Base-by-base conservation (phyloP, 2,113 vertebrate species). In the Lucifuga dentata region DNA sequence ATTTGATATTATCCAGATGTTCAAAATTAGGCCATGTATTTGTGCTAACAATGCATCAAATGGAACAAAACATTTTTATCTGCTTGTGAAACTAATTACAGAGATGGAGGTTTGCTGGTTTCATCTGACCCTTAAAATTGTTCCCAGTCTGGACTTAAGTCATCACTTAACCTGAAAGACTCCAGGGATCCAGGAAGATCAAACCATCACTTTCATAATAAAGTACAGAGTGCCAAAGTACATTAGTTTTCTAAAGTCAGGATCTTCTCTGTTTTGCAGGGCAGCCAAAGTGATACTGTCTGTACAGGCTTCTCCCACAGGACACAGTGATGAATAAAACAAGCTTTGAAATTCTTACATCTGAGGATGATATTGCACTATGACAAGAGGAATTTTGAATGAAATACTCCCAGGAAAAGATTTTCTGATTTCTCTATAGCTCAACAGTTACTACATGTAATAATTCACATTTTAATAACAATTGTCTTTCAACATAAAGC, bases 1-100 rank as follows among this genome's bases (percentile, higher is more conserved):
- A 43, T 74, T 35, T 73, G 73, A 84, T 76, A 17, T 57, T 10
- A 64, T 64, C 81, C 82, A 88, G 86, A 85, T 85, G 76, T 58
- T 69, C 23, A 56, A 74, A 80, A 64, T 78, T 55, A 73, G 44
- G 23, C 58, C 43, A 32, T 33, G 23, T 68, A 57, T 84, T 59
- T 68, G 48, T 67, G 32, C 69, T 71, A 63, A 69, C 56, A 68
- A 23, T 40, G 39, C 58, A 62, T 76, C 43, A 38, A 45, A 55
- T 50, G 10, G 39, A 75, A 15, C 35, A 67, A 11, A 71, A 45
- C 56, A 63, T 44, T 59, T 65, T 29, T 33, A 44, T 57, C 23
- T 40, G 40, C 5, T 67, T 19, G 5, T 51, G 19, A 67, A 61
- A 52, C 39, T 53, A 52, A 57, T 68, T 53, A 52, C 19, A 2